A percentile compares a stretch with the other conserved stretches of the same genome.
Evolutionary conservation across 2,113 vertebrate genomes (phyloP).

Genomic region (Salminus brasiliensis): DNA sequence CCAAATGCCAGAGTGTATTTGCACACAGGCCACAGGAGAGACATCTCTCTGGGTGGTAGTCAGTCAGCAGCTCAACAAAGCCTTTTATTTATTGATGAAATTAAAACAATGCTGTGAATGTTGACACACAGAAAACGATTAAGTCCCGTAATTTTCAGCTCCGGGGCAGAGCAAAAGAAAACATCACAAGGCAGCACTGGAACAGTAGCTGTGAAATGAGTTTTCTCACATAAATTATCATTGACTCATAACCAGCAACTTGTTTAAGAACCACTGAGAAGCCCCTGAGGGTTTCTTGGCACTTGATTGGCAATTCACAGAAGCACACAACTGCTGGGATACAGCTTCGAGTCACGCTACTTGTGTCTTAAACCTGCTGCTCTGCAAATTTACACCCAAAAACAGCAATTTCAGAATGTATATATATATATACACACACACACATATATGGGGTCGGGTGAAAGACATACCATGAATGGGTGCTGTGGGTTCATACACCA

Average conservation of each 20-base stretch:
- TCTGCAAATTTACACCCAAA: neutral
- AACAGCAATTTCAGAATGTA: neutral
- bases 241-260: constrained; percentile 14
- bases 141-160: constrained; percentile 35
- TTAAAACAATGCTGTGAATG: constrained; percentile 25
- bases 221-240: constrained; percentile 27
- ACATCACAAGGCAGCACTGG: constrained; percentile 12
- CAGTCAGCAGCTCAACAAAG: neutral
- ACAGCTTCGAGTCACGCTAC: neutral
- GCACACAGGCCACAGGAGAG: neutral
- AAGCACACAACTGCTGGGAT: constrained; percentile 1
- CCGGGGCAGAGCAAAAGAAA: constrained; percentile 21
- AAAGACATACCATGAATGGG: constrained; percentile 84
- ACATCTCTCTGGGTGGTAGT: neutral
- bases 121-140: constrained; percentile 32
- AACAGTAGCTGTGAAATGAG: neutral
- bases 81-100: constrained; percentile 23
- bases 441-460: neutral
- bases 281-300: constrained; percentile 9
- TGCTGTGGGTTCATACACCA: constrained; percentile 88
- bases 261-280: neutral
- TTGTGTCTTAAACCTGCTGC: neutral
- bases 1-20: neutral
- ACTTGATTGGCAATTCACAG: constrained; percentile 25
- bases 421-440: neutral